Evolutionary conservation across 2,888 invertebrate species (phyloP).

Genomic region (Holacanthella duospinosa): DNA sequence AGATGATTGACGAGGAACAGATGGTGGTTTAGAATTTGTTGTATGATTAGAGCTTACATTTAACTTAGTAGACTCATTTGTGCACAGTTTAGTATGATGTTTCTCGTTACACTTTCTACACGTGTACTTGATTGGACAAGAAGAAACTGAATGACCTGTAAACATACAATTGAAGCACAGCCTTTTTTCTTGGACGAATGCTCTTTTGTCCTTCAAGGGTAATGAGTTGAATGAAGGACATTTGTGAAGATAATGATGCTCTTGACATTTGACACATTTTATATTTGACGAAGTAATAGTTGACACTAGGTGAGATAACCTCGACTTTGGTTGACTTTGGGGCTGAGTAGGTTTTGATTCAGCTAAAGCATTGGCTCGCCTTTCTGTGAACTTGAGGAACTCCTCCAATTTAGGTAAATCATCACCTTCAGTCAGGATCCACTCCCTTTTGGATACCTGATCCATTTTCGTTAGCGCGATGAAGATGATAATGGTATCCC

Average conservation of each 20-base stretch:
- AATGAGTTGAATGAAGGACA: background rate
- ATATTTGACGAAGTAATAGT: background rate
- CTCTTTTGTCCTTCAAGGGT: background rate
- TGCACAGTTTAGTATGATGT: conserved; percentile 4
- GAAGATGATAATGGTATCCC: conserved; percentile 3
- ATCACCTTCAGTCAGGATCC: background rate
- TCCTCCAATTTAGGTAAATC: background rate
- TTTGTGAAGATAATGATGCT: background rate
- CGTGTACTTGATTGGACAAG: background rate
- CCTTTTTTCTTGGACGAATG: background rate
- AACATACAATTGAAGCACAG: conserved; percentile 7
- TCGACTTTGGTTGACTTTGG: background rate
- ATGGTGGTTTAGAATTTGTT: background rate
- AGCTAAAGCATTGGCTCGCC: background rate
- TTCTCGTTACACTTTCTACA: conserved; percentile 4
- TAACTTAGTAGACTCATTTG: background rate
- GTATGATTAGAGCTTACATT: background rate
- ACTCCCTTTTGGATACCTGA: background rate
- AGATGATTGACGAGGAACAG: background rate
- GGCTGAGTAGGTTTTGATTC: background rate
- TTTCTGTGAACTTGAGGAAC: background rate
- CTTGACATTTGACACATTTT: background rate
- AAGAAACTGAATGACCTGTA: background rate
- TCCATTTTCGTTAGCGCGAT: background rate
- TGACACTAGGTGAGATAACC: background rate